A percentile compares a stretch with the other conserved stretches of the same genome.
Conservation (phyloP, 2,888 invertebrate genomes). For the Carabus problematicus region DNA sequence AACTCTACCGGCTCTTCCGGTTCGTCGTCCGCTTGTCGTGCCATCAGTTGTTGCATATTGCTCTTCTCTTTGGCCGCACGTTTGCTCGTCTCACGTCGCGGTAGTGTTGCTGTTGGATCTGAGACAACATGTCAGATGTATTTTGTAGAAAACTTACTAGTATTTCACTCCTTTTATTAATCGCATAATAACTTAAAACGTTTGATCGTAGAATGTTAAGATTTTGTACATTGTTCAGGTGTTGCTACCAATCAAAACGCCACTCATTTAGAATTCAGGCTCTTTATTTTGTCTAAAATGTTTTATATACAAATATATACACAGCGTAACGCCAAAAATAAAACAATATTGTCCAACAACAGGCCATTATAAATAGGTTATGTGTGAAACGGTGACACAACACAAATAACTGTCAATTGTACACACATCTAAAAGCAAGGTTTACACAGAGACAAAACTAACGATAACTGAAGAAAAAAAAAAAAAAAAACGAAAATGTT, state of each 20-base stretch:
- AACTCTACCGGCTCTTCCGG: conserved; percentile 66
- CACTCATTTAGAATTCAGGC: conserved; percentile 32
- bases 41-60: conserved; percentile 63
- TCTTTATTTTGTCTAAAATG: conserved; percentile 34
- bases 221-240: conserved; percentile 41
- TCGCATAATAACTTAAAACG: no score
- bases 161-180: no score
- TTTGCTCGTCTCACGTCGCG: conserved; percentile 68
- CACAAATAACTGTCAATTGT: no score
- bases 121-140: neutral
- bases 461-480: neutral
- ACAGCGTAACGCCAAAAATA: no score
- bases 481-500: conserved; percentile 17
- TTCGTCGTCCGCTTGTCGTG: conserved; percentile 62
- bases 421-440: no score
- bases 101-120: conserved; percentile 54
- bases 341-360: no score
- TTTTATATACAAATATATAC: neutral
- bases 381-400: no score
- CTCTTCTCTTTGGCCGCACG: conserved; percentile 73
- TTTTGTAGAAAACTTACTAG: no score
- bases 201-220: neutral
- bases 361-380: conserved; percentile 11
- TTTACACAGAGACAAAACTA: no score
- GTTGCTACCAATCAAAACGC: conserved; percentile 31